Base-by-base conservation (phyloP, 2,888 invertebrate species). In the Caenorhabditis sp. region DNA sequence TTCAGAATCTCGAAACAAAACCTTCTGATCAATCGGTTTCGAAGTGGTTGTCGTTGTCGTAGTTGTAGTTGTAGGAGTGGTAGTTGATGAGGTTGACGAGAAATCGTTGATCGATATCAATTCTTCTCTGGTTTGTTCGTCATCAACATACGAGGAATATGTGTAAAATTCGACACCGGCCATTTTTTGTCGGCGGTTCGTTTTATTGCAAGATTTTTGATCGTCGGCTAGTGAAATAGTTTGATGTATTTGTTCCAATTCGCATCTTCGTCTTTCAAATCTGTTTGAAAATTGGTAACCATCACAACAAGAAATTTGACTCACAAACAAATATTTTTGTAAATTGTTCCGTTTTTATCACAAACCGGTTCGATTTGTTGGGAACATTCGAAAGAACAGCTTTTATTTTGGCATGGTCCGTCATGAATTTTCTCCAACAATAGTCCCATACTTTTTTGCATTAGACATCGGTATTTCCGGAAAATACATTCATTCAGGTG, bases 291-390 rank as follows among this genome's bases (percentile, higher is more conserved):
- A 17, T 17, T 43, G 5, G 36, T 8, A 36, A 36, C 5, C 5
- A 10, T 17, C 49, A 27, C 49, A n/a, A 62, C 31, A 37, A 53
- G 14, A 23, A 55, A 37, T 50, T 49, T 60, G 24, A 75, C 70
- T 69, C 64, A 84, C 82, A 67, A 69, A 71, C 83, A 84, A 21
- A 76, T 59, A 31, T 84, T 82, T 36, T 73, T 65, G 53, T 84
- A 81, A 5, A 79, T 78, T 17, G 70, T 73, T 6, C 78, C 78
- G n/a, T 70, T 62, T 24, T 69, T 77, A 62, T 84, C 84, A 59
- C 84, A 84, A 26, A 85, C 76, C 14, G 79, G 81, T 5, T 78
- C 77, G n/a, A 68, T 66, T 10, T 59, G 43, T 6, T 77, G 66
- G 3, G 78, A 66, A 61, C 83, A 83, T 24, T 71, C 66, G 36